Evolutionary conservation across 1,140 invertebrate genomes (phyloP).

Genomic region (Caenorhabditis briggsae): DNA sequence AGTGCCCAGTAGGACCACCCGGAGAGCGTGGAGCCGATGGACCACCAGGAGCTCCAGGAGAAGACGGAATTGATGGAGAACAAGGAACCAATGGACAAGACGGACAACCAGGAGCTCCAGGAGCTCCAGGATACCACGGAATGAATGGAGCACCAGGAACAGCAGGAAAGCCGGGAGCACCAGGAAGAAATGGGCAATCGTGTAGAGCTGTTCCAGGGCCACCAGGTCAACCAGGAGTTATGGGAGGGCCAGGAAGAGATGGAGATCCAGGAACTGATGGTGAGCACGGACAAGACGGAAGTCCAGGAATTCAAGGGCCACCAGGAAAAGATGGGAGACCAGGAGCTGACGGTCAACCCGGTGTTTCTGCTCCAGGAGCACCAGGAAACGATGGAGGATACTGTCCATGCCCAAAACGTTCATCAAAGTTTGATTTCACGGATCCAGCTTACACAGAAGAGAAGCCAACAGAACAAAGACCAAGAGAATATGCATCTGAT

Average conservation of each 20-base stretch:
- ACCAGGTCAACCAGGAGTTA: conserved; percentile 40
- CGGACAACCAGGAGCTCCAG: conserved; percentile 44
- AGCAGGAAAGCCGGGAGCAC: conserved; percentile 18
- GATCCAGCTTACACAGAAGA: conserved; percentile 14
- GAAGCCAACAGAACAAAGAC: not conserved
- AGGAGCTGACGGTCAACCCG: conserved; percentile 24
- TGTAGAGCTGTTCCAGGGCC: conserved; percentile 33
- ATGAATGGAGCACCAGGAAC: conserved; percentile 9
- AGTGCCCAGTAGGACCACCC: conserved; percentile 19
- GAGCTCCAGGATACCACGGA: conserved; percentile 28
- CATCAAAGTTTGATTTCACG: conserved; percentile 33
- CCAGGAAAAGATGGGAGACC: conserved; percentile 39
- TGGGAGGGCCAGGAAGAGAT: conserved; percentile 32
- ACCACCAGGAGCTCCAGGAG: conserved; percentile 43
- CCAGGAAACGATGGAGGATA: conserved; percentile 29
- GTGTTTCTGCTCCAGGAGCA: conserved; percentile 22
- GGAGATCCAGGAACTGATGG: conserved; percentile 49
- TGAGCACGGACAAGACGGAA: conserved; percentile 46
- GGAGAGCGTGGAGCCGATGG: conserved; percentile 20
- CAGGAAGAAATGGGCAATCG: conserved; percentile 43
- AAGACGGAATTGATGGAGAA: conserved; percentile 49
- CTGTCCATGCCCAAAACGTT: conserved; percentile 32
- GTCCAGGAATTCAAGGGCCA: conserved; percentile 42
- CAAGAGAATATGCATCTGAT: conserved; percentile 16
- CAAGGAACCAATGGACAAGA: conserved; percentile 52